These are phyloP conservation scores for Melopsittacus undulatus DNA, from an alignment of 2,797 vertebrate genomes.

Conservation along the genomic window DNA sequence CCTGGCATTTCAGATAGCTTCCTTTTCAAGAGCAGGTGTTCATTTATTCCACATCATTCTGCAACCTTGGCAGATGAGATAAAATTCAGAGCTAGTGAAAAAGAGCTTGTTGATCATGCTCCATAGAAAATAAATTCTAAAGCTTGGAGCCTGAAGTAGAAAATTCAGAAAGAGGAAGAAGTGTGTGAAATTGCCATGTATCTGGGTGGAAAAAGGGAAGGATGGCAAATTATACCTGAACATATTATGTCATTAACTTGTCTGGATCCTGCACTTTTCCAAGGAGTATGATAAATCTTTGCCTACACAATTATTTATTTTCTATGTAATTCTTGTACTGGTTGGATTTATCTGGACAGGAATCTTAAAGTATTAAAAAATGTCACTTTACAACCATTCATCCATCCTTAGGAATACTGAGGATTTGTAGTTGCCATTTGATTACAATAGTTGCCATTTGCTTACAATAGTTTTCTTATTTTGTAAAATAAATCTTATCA, in stretches of 20 bases:
- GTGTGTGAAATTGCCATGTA: background rate
- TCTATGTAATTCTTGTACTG: background rate
- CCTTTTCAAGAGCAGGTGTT: conserved; percentile 63
- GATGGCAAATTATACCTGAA: background rate
- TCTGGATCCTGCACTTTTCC: background rate
- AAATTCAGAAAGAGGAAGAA: background rate
- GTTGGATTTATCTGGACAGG: background rate
- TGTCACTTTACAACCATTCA: background rate
- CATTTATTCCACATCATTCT: conserved; percentile 61
- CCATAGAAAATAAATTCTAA: background rate
- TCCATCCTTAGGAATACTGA: background rate
- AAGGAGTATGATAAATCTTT: background rate
- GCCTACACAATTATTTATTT: background rate
- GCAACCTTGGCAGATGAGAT: conserved; percentile 41
- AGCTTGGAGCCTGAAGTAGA: background rate
- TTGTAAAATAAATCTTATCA: background rate
- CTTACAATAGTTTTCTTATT: background rate
- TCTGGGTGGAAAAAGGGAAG: background rate
- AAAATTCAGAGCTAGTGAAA: conserved; percentile 14
- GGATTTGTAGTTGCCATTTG: background rate
- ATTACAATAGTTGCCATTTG: background rate
- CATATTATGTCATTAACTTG: background rate
- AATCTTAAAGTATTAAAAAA: background rate
- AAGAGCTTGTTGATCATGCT: background rate
- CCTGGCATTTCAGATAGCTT: conserved; percentile 40